Evolutionary conservation across 2,797 vertebrate genomes (phyloP).

Genomic region (Macropus fuliginosus): DNA sequence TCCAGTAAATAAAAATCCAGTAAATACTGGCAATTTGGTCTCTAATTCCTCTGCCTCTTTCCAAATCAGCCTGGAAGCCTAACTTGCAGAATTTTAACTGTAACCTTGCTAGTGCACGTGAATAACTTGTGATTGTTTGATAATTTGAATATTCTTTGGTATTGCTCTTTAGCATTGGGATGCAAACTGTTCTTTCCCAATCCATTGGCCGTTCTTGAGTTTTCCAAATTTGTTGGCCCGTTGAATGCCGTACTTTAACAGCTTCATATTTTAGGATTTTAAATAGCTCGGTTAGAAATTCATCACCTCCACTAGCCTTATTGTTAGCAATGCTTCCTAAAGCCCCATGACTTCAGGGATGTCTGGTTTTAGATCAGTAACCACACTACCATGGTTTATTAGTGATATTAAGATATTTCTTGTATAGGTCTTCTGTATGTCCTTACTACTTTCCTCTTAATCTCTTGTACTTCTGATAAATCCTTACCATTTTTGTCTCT

Average conservation of each 20-base stretch:
- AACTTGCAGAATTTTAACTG: neutral
- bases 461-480: neutral
- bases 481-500: neutral
- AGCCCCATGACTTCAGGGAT: neutral
- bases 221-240: neutral
- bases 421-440: neutral
- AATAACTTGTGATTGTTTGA: neutral
- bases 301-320: neutral
- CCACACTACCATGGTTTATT: neutral
- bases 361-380: neutral
- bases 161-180: neutral
- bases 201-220: neutral
- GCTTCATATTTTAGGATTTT: neutral
- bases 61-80: neutral
- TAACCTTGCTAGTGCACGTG: neutral
- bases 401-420: neutral
- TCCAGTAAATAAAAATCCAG: too few species aligned
- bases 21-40: neutral
- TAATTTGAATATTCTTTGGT: neutral
- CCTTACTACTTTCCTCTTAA: neutral
- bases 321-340: neutral
- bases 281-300: neutral
- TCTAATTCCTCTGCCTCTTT: neutral
- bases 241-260: neutral
- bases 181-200: neutral